Evolutionary conservation across 53 echinoderm and acorn worm genomes (phyloP).

Genomic region (Actinopyga echinites): DNA sequence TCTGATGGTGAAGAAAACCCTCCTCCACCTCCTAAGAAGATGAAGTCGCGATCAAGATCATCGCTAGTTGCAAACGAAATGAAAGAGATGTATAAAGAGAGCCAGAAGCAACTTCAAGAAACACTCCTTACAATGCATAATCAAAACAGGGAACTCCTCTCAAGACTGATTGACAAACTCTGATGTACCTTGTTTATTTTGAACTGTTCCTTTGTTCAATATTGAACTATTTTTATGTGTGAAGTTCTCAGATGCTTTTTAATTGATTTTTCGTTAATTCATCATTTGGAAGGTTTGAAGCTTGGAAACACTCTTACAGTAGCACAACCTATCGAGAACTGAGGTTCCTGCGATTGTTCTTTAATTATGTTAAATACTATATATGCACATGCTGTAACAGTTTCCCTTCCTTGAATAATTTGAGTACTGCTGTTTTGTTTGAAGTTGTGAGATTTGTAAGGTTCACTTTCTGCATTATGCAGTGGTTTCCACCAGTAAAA

Average conservation of each 20-base stretch:
- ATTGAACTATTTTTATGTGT: too few species aligned
- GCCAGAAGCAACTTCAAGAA: neutral
- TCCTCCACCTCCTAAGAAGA: neutral
- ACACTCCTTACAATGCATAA: conserved; percentile 3
- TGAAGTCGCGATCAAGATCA: conserved; percentile 4
- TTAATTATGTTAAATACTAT: neutral
- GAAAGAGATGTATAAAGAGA: neutral
- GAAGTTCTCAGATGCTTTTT: too few species aligned
- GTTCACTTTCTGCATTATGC: neutral
- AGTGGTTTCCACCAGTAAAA: neutral
- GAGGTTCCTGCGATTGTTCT: neutral
- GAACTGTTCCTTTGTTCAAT: too few species aligned
- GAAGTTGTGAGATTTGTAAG: neutral
- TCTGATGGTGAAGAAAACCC: neutral
- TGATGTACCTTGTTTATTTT: too few species aligned
- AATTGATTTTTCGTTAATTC: too few species aligned
- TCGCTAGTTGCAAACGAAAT: neutral
- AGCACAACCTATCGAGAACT: too few species aligned
- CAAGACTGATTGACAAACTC: neutral
- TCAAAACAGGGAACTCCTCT: neutral
- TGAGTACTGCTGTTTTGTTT: neutral
- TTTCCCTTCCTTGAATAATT: neutral
- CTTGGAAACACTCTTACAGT: too few species aligned
- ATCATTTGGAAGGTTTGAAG: too few species aligned
- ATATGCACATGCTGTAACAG: neutral